Evolutionary conservation across 2,113 vertebrate genomes (phyloP).

Genomic region (Lanius collurio): DNA sequence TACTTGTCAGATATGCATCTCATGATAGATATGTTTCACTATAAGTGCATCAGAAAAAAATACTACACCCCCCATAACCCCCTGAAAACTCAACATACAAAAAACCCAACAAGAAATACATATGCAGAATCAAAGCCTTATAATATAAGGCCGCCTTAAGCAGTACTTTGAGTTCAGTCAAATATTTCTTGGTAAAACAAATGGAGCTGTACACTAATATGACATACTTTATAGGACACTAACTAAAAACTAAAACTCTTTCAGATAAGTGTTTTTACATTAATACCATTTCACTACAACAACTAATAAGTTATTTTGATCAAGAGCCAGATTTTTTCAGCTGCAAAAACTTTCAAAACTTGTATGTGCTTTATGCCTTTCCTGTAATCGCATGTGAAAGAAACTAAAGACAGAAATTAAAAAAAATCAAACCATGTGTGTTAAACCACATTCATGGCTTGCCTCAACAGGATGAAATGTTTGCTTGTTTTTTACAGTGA

Average conservation of each 20-base stretch:
- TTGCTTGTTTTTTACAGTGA: background rate
- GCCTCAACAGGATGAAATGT: background rate
- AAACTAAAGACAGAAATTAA: background rate
- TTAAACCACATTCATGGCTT: background rate
- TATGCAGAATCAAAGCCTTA: background rate
- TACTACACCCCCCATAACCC: accelerated
- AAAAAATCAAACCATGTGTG: background rate
- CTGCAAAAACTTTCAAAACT: background rate
- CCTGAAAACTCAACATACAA: background rate
- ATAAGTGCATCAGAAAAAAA: background rate
- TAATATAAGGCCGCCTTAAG: background rate
- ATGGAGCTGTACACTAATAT: background rate
- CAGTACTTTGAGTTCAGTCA: background rate
- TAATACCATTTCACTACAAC: background rate
- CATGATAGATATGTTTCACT: background rate
- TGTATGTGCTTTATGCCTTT: background rate
- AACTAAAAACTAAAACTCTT: background rate
- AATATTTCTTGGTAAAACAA: background rate
- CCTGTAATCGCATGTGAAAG: background rate
- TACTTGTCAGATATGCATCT: background rate
- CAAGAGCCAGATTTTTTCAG: background rate
- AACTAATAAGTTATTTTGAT: background rate
- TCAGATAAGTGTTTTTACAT: background rate
- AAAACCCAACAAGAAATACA: background rate
- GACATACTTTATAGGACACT: background rate